Evolutionary conservation across 2,797 vertebrate genomes (phyloP), one percentile per base, ranked within the genome.

Genomic region (Martes flavigula): DNA sequence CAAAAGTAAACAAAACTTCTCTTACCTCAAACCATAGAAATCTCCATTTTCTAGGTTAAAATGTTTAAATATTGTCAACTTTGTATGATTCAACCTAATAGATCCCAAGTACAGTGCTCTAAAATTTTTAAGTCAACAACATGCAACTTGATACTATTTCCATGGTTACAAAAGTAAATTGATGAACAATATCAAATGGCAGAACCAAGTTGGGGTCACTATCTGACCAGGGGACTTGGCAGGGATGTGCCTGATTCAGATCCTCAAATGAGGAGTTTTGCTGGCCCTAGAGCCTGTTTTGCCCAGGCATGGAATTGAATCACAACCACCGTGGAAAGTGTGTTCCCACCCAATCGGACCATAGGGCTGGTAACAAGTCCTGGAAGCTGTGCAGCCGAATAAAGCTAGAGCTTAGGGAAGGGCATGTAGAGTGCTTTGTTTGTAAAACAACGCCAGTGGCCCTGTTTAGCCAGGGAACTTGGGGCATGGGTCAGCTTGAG

Each of bases 91-190:
- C 30, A 60, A 86, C 9, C 43, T 70, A 86, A 91, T 2, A 83
- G 66, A 92, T 75, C 38, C 4, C 43, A 77, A 88, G 48, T 12
- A 92, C 2, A 73, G 2, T 20, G 70, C 54, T 20, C 54, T 85
- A 95, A 96, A 78, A 94, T 62, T 64, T 97, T 90, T 90, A 78
- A 97, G 88, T 85, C 96, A 95, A 93, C 86, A 94, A 81, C 35
- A 43, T 79, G 84, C 51, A 97, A 97, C 97, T 98, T 79, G 85
- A 70, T 43, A 94, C 54, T 10, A 68, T 96, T 97, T 97, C 89
- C 95, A 92, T 51, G 95, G 87, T 97, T 96, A 60, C 43, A 96
- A 97, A 98, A 82, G 75, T 17, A 95, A 93, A 97, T 97, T 97
- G 93, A 97, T 86, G 96, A 56, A 88, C 97, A 98, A 96, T 96